Conservation (phyloP, 2,888 invertebrate genomes). For the Hydropsyche betteni region DNA sequence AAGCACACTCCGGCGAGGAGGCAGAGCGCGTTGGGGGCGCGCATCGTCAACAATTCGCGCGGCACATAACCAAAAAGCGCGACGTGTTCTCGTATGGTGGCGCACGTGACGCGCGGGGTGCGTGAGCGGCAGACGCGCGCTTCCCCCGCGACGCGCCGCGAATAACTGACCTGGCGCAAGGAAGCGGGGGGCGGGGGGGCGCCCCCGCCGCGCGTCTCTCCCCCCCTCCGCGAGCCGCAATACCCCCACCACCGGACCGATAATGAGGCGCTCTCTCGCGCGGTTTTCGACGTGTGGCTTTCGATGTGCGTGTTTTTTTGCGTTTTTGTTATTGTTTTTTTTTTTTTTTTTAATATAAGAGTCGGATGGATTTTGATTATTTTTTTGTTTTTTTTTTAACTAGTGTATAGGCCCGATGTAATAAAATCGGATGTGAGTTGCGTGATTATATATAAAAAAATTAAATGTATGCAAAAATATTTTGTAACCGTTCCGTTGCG, state of each 20-base stretch:
- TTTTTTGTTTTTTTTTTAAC: too few relatives aligned
- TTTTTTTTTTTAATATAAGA: too few relatives aligned
- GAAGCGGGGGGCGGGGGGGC: constrained; percentile 54
- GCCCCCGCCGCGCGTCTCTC: constrained; percentile 42
- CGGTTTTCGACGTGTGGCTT: not conserved
- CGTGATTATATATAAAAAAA: too few relatives aligned
- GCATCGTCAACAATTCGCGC: not conserved
- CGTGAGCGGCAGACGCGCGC: constrained; percentile 66
- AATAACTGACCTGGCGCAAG: constrained; percentile 68
- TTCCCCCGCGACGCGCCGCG: constrained; percentile 68
- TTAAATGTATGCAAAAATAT: too few relatives aligned
- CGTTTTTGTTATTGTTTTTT: too few relatives aligned
- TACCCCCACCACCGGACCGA: constrained; percentile 35
- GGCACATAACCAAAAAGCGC: not conserved
- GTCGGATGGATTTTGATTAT: too few relatives aligned
- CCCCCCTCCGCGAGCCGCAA: constrained; percentile 4
- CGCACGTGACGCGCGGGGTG: constrained; percentile 50
- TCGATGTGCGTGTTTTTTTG: too few relatives aligned
- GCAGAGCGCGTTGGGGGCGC: constrained; percentile 61
- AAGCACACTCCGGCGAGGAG: constrained; percentile 26
- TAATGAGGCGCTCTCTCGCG: constrained; percentile 26
- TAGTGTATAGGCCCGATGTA: too few relatives aligned
- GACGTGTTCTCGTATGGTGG: not conserved
- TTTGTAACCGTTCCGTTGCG: too few relatives aligned
- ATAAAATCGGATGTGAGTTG: too few relatives aligned